Evolutionary conservation across 2,888 invertebrate genomes (phyloP).

Genomic region (Heliconius erato): DNA sequence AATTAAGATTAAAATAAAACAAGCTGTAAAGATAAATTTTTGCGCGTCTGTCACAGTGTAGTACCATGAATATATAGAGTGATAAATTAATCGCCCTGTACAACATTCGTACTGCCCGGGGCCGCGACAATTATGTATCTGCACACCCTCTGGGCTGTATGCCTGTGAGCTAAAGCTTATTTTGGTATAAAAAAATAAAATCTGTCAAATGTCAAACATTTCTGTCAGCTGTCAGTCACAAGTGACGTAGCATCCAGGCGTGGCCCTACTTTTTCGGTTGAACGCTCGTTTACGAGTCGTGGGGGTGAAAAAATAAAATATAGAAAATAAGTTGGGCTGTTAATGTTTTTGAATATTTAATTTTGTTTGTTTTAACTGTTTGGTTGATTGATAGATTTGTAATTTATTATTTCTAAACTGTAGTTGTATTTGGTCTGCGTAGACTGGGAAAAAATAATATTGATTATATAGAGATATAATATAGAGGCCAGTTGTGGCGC

Average conservation of each 20-base stretch:
- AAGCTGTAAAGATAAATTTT: conserved; percentile 45
- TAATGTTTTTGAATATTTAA: conserved; percentile 24
- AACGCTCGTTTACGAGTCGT: conserved; percentile 71
- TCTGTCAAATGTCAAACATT: conserved; percentile 50
- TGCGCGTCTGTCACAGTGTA: conserved; percentile 46
- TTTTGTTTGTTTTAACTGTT: conserved; percentile 23
- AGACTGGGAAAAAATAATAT: no score
- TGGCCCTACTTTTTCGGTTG: conserved; percentile 78
- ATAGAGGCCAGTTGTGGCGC: no score
- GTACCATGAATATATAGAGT: conserved; percentile 34
- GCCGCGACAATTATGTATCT: conserved; percentile 33
- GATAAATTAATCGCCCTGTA: conserved; percentile 49
- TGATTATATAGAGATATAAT: no score
- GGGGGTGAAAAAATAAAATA: conserved; percentile 54
- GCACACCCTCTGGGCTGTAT: conserved; percentile 42
- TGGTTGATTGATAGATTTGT: background rate
- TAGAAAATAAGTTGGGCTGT: conserved; percentile 54
- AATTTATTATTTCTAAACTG: background rate
- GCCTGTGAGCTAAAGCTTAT: conserved; percentile 42
- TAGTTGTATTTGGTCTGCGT: no score
- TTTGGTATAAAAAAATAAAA: conserved; percentile 43
- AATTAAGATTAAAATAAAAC: conserved; percentile 34
- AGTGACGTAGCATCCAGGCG: conserved; percentile 72
- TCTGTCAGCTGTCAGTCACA: conserved; percentile 73
- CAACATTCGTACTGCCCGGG: conserved; percentile 45